phyloP scores from a whole-genome alignment of 2,113 vertebrate genomes.

The Arothron firmamentum region DNA sequence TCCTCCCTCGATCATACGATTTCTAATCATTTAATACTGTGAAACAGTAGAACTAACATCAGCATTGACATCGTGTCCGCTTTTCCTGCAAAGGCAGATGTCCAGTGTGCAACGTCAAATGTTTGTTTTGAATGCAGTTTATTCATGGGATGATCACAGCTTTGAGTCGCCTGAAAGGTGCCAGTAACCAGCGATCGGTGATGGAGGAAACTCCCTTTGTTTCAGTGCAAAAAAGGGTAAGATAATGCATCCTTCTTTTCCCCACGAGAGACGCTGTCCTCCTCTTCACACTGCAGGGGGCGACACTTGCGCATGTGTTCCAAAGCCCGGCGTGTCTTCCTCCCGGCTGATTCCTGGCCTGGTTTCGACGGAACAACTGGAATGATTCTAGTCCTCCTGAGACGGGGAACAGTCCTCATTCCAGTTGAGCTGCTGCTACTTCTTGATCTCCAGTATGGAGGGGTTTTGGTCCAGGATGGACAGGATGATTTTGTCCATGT shows the following conservation, averaged over 20 bases:
- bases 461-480: slow-evolving; percentile 97
- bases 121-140: slow-evolving; percentile 16
- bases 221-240: not conserved
- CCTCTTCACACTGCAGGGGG: slow-evolving; percentile 58
- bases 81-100: slow-evolving; percentile 19
- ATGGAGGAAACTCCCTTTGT: not conserved
- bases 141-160: not conserved
- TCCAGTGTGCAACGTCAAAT: slow-evolving; percentile 35
- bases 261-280: slow-evolving; percentile 6
- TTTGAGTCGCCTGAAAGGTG: no score
- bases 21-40: not conserved
- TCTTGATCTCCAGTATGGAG: slow-evolving; percentile 96
- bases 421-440: slow-evolving; percentile 67
- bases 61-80: slow-evolving; percentile 29
- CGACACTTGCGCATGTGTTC: slow-evolving; percentile 26
- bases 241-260: not conserved
- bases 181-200: not conserved
- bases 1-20: no score
- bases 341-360: slow-evolving; percentile 7
- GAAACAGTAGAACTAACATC: slow-evolving; percentile 1
- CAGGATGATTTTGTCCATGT: slow-evolving; percentile 99
- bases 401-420: slow-evolving; percentile 19
- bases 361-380: slow-evolving; percentile 31
- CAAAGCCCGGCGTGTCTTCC: slow-evolving; percentile 20
- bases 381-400: slow-evolving; percentile 19